A percentile compares a stretch with the other conserved stretches of the same genome.
phyloP scores from a whole-genome alignment of 2,797 vertebrate genomes.

The Kryptolebias ocellatus region DNA sequence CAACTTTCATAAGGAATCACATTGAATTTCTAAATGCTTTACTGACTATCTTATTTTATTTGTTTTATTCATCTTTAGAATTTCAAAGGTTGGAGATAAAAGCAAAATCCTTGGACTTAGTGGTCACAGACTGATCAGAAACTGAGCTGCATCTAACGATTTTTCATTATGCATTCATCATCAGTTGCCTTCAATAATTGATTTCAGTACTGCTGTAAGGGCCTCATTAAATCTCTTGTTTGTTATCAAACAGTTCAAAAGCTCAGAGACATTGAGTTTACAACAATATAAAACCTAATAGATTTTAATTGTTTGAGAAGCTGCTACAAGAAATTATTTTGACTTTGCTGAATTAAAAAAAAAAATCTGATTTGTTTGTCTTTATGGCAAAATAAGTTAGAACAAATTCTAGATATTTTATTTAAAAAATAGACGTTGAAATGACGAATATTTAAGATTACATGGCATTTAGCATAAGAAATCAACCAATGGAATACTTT shows the following conservation, averaged over 20 bases:
- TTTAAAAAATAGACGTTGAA: too few relatives aligned
- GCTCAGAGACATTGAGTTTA: neutral
- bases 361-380: neutral
- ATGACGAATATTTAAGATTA: too few relatives aligned
- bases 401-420: too few relatives aligned
- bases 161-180: neutral
- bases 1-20: too few relatives aligned
- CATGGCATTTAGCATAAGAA: too few relatives aligned
- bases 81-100: constrained; percentile 5
- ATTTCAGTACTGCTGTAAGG: neutral
- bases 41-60: too few relatives aligned
- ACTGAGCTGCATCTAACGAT: neutral
- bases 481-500: too few relatives aligned
- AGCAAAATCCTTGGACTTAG: neutral
- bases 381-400: neutral
- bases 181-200: neutral
- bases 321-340: neutral
- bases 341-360: neutral
- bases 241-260: neutral
- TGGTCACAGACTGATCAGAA: neutral
- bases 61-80: constrained; percentile 1
- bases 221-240: constrained; percentile 1
- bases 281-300: neutral
- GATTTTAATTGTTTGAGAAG: neutral
- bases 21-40: too few relatives aligned